Conservation (phyloP, 2,888 invertebrate genomes). For the Tenthredo livida region DNA sequence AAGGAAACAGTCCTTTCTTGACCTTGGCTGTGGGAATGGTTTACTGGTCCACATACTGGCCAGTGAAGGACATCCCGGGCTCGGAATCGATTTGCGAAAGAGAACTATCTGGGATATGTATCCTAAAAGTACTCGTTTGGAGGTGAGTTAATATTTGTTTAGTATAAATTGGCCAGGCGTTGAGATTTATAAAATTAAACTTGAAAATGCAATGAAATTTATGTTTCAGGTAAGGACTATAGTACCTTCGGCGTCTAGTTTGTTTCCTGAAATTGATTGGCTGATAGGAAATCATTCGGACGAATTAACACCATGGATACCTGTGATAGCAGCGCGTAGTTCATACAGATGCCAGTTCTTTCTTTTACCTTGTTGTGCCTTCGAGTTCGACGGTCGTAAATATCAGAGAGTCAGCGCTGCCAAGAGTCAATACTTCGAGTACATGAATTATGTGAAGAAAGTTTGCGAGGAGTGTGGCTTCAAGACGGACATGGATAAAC, state of each 20-base stretch:
- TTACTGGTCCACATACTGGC: constrained; percentile 92
- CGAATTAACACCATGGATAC: constrained; percentile 99
- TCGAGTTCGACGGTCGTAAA: constrained; percentile 92
- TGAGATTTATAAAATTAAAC: not conserved
- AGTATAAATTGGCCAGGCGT: constrained; percentile 12
- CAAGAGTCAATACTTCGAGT: constrained; percentile 89
- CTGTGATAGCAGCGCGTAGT: constrained; percentile 92
- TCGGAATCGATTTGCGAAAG: constrained; percentile 91
- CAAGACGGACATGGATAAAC: constrained; percentile 86
- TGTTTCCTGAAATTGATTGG: constrained; percentile 91
- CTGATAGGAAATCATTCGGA: constrained; percentile 99
- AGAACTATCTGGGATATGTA: constrained; percentile 94
- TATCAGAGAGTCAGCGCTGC: constrained; percentile 87
- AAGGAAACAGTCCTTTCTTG: constrained; percentile 86
- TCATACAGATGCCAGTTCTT: constrained; percentile 90
- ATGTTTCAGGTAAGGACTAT: constrained; percentile 83
- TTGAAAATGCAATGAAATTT: constrained; percentile 38
- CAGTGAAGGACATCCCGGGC: constrained; percentile 90
- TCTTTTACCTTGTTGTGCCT: constrained; percentile 96
- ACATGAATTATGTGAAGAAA: constrained; percentile 83
- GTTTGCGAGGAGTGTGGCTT: constrained; percentile 88
- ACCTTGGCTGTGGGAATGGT: constrained; percentile 99
- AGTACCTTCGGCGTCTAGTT: constrained; percentile 83
- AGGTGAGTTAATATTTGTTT: constrained; percentile 79
- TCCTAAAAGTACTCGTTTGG: constrained; percentile 82